phyloP scores from a whole-genome alignment of 2,797 vertebrate genomes.

The Sebastes reedi region DNA sequence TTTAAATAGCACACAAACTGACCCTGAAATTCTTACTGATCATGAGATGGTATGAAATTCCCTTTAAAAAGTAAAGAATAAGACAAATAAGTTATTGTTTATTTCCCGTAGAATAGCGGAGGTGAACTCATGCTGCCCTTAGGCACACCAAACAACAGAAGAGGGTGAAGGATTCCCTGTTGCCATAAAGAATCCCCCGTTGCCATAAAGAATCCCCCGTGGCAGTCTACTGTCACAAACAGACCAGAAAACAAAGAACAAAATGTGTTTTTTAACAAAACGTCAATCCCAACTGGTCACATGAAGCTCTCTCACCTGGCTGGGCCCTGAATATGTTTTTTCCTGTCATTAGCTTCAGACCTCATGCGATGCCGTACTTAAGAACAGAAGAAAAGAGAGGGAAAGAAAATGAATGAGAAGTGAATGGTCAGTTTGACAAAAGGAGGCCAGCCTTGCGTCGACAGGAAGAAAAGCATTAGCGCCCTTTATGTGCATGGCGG shows the following conservation, averaged over 20 bases:
- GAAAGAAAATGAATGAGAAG: conserved; percentile 65
- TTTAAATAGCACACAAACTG: not conserved
- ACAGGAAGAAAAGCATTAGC: conserved; percentile 78
- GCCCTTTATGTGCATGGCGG: conserved; percentile 71
- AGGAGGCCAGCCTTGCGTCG: conserved; percentile 67
- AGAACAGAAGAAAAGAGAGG: conserved; percentile 52
- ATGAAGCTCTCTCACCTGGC: conserved; percentile 58
- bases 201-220: conserved; percentile 40
- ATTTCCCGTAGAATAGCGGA: conserved; percentile 4
- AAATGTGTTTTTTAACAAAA: conserved; percentile 55
- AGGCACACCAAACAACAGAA: conserved; percentile 72
- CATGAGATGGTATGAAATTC: not conserved
- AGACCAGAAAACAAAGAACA: conserved; percentile 35
- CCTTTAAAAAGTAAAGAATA: not conserved
- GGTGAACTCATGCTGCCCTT: conserved; percentile 49
- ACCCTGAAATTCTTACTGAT: not conserved
- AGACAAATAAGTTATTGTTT: not conserved
- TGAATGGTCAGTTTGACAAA: conserved; percentile 69
- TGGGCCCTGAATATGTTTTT: conserved; percentile 50
- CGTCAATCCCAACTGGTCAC: conserved; percentile 29
- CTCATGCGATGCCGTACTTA: conserved; percentile 63
- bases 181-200: conserved; percentile 30
- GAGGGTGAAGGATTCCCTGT: conserved; percentile 44
- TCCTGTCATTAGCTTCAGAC: conserved; percentile 62
- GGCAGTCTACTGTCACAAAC: conserved; percentile 34